These are phyloP conservation scores for Xestia c-nigrum DNA, from an alignment of 2,888 invertebrate species.

Conservation along the genomic window DNA sequence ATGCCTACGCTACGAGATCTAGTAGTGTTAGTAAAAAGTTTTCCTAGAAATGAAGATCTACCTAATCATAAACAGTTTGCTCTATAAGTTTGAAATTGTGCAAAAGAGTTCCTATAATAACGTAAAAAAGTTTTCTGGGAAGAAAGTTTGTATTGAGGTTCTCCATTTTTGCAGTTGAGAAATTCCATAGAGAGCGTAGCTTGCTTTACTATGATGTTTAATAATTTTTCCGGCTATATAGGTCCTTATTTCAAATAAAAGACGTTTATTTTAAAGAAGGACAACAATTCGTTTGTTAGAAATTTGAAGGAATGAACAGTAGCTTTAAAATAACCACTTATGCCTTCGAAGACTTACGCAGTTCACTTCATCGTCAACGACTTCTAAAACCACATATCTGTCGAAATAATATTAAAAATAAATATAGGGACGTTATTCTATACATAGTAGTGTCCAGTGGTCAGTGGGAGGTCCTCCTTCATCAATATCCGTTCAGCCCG, in stretches of 20 bases:
- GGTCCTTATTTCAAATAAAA: not conserved
- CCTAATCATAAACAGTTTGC: not conserved
- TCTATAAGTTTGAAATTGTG: not conserved
- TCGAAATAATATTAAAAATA: constrained; percentile 37
- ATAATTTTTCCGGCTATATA: not conserved
- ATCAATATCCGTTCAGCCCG: constrained; percentile 66
- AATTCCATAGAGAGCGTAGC: not conserved
- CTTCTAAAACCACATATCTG: not conserved
- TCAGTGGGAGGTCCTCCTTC: constrained; percentile 31
- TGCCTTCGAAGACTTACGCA: no score
- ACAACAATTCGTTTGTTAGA: not conserved
- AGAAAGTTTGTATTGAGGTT: not conserved
- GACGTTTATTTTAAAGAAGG: no score
- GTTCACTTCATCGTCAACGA: not conserved
- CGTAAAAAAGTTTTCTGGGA: not conserved
- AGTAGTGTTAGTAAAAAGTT: not conserved
- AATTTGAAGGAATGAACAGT: not conserved
- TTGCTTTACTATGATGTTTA: not conserved
- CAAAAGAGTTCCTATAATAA: not conserved
- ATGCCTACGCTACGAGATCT: not conserved
- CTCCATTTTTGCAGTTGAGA: not conserved
- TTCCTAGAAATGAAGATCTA: not conserved
- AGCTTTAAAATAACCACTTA: not conserved
- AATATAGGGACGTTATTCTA: constrained; percentile 40
- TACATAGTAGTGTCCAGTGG: constrained; percentile 3